A percentile compares a stretch with the other conserved stretches of the same genome.
These are phyloP conservation scores for Diadophis punctatus DNA, from an alignment of 2,113 vertebrate species.

Conservation along the genomic window DNA sequence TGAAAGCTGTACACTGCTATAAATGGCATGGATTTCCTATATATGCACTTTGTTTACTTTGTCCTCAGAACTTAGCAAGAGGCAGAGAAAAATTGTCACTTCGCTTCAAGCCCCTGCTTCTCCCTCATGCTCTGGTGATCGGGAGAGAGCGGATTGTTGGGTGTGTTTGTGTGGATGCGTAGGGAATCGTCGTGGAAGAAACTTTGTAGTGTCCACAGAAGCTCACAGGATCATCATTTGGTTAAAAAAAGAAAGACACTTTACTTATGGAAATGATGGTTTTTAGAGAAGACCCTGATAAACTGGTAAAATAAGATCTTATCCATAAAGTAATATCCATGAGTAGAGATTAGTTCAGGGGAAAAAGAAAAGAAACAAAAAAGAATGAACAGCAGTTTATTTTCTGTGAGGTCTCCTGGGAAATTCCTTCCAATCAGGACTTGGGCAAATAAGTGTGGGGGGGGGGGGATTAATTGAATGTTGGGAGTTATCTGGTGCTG, in stretches of 20 bases:
- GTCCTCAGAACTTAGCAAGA: not conserved
- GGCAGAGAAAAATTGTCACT: not conserved
- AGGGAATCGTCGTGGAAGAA: not conserved
- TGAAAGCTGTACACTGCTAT: not conserved
- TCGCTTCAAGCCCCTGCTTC: not conserved
- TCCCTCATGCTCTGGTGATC: not conserved
- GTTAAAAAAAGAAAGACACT: not conserved
- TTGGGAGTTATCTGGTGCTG: not conserved
- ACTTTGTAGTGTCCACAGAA: too few species aligned
- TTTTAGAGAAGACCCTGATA: not conserved
- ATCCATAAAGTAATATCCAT: not conserved
- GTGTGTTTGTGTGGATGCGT: not conserved
- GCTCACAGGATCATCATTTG: not conserved
- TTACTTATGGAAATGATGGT: not conserved
- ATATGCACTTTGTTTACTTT: not conserved
- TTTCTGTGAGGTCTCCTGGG: not conserved
- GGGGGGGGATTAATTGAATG: not conserved
- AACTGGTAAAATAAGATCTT: constrained; percentile 4
- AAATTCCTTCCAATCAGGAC: not conserved
- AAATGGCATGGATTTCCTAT: not conserved
- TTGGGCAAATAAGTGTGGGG: not conserved
- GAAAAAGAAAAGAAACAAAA: not conserved
- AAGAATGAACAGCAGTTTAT: not conserved
- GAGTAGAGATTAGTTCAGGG: not conserved
- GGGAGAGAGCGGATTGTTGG: not conserved